Conservation (phyloP, 2,888 invertebrate species). For the Stenurella melanura region DNA sequence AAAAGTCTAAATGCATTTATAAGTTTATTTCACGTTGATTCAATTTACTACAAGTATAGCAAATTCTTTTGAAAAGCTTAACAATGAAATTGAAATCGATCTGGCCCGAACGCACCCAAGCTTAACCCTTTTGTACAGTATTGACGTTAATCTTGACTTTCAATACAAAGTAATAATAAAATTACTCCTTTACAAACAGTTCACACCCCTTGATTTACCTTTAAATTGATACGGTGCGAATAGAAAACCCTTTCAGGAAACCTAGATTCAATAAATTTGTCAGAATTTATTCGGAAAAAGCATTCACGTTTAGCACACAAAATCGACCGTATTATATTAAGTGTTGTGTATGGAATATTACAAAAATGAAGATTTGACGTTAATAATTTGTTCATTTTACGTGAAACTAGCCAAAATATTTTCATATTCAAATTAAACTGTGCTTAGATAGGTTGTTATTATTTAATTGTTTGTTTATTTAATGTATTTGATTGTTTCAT, state of each 20-base stretch:
- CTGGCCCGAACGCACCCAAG: slow-evolving; percentile 41
- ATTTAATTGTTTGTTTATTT: too few relatives aligned
- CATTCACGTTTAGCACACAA: background rate
- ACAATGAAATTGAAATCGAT: slow-evolving; percentile 53
- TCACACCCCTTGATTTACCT: slow-evolving; percentile 58
- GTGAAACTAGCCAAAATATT: too few relatives aligned
- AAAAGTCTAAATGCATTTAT: slow-evolving; percentile 35
- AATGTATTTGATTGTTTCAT: too few relatives aligned
- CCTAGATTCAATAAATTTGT: slow-evolving; percentile 16
- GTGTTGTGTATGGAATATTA: background rate
- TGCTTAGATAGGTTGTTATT: too few relatives aligned
- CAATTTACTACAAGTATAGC: slow-evolving; percentile 21
- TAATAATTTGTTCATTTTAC: too few relatives aligned
- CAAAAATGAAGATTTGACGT: background rate
- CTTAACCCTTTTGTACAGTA: slow-evolving; percentile 54
- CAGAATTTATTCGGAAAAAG: slow-evolving; percentile 4
- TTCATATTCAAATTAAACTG: too few relatives aligned
- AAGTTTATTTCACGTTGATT: slow-evolving; percentile 40
- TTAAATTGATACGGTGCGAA: slow-evolving; percentile 50
- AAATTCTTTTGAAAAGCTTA: slow-evolving; percentile 47
- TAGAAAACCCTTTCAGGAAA: slow-evolving; percentile 24
- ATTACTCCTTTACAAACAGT: slow-evolving; percentile 57
- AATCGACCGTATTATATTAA: background rate
- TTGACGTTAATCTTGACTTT: slow-evolving; percentile 63
- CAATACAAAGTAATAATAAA: slow-evolving; percentile 62